Percentiles rank a stretch among this genome's conserved stretches.
Evolutionary conservation across 2,888 invertebrate genomes (phyloP).

Genomic region (Suillia variegata): DNA sequence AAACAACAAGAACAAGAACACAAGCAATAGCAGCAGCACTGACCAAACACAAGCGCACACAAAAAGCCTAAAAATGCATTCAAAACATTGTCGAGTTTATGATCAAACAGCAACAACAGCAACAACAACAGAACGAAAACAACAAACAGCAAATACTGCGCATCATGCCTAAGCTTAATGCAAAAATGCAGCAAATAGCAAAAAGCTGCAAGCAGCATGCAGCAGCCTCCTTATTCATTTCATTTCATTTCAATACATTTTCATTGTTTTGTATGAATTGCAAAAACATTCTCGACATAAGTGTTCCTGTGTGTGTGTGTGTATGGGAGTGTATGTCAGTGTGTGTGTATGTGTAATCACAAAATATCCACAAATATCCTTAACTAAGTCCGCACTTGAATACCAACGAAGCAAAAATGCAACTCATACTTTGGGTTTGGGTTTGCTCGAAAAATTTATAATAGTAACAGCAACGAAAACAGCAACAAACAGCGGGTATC

Average conservation of each 20-base stretch:
- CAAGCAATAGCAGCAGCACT: too few relatives aligned
- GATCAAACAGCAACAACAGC: not conserved
- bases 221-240: slow-evolving; percentile 9
- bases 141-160: too few relatives aligned
- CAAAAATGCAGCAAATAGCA: too few relatives aligned
- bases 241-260: slow-evolving; percentile 22
- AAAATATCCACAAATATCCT: slow-evolving; percentile 21
- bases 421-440: slow-evolving; percentile 6
- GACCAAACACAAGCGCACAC: too few relatives aligned
- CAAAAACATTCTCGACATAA: slow-evolving; percentile 3
- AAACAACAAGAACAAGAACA: not conserved
- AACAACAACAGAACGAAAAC: not conserved
- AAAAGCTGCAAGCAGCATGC: too few relatives aligned
- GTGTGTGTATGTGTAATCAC: not conserved
- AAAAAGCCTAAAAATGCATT: not conserved
- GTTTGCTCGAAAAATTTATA: slow-evolving; percentile 12
- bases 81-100: not conserved
- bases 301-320: too few relatives aligned
- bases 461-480: not conserved
- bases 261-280: slow-evolving; percentile 21
- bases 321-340: too few relatives aligned
- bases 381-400: slow-evolving; percentile 22
- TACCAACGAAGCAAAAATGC: slow-evolving; percentile 10
- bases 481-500: slow-evolving; percentile 1
- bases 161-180: not conserved